Conservation (phyloP, 2,888 invertebrate genomes). For the Pristionchus mayeri region DNA sequence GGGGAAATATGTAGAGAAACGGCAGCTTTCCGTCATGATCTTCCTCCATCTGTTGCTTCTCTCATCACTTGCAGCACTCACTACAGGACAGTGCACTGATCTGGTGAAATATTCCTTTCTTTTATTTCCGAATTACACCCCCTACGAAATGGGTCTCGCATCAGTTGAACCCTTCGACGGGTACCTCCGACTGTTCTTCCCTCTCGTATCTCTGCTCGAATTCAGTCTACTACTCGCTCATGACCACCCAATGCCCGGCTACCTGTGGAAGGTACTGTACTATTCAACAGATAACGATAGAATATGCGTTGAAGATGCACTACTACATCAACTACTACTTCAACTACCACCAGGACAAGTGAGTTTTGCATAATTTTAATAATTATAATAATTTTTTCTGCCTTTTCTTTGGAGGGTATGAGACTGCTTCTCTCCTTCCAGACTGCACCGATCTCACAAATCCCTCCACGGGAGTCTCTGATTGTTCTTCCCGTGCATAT, state of each 20-base stretch:
- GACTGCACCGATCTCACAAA: background rate
- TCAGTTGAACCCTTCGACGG: conserved; percentile 31
- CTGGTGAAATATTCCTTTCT: background rate
- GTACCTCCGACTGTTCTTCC: conserved; percentile 14
- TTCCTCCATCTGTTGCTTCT: background rate
- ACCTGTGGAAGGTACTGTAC: conserved; percentile 18
- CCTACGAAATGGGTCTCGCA: background rate
- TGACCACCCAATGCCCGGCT: conserved; percentile 31
- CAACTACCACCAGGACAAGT: background rate
- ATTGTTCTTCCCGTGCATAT: background rate
- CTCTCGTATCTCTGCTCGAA: conserved; percentile 39
- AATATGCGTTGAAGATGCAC: conserved; percentile 35
- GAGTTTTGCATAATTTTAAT: background rate
- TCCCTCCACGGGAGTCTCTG: background rate
- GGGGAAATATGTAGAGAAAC: background rate
- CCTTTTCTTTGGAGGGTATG: background rate
- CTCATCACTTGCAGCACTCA: background rate
- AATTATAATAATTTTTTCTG: background rate
- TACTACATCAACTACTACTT: conserved; percentile 4
- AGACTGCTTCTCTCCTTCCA: background rate
- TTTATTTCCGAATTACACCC: background rate
- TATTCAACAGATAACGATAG: conserved; percentile 27
- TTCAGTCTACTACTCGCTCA: conserved; percentile 10
- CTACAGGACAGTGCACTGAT: background rate
- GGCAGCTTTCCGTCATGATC: conserved; percentile 1